Evolutionary conservation across 2,888 invertebrate genomes (phyloP), one percentile per base, ranked within the genome.

Genomic region (Automeris io): DNA sequence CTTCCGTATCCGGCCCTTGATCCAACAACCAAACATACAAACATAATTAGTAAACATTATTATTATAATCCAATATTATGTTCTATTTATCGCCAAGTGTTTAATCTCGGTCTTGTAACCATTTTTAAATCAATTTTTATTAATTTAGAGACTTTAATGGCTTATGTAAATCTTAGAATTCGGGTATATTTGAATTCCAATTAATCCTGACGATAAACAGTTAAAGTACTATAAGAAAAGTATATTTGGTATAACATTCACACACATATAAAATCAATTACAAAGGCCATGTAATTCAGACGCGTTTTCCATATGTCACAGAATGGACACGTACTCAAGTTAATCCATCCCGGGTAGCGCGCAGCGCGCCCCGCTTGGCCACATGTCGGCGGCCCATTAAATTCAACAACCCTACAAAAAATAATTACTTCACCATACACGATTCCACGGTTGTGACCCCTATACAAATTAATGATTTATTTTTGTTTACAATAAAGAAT

Each of bases 371-470:
- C 42, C 46, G 47, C 52, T 56, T 52, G 45, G 54, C 78, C 81
- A 75, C 66, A 81, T 80, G 82, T 77, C 75, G 66, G 49, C 72
- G 61, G 63, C 61, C 72, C 74, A 72, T 80, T 76, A 77, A 73
- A 75, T 54, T 54, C 62, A 62, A 67, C 69, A 65, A 72, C 70
- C 77, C 65, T 69, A 78, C 77, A 79, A 81, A 82, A 81, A 79
- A 76, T 83, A 80, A 83, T 81, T 76, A 76, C 77, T 79, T 65
- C 63, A 74, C 77, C 82, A 81, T 69, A 68, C 66, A 67, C 61
- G 46, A 46, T 51, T 50, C 64, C 59, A 61, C 61, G 61, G 59
- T 61, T 59, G 57, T 57, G 69, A 70, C 68, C 64, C 68, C 63
- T 9, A 37, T 23, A 63, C 65, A 63, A 70, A 65, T 69, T 71